Evolutionary conservation across 2,888 invertebrate species (phyloP).

Genomic region (Netelia virgata): DNA sequence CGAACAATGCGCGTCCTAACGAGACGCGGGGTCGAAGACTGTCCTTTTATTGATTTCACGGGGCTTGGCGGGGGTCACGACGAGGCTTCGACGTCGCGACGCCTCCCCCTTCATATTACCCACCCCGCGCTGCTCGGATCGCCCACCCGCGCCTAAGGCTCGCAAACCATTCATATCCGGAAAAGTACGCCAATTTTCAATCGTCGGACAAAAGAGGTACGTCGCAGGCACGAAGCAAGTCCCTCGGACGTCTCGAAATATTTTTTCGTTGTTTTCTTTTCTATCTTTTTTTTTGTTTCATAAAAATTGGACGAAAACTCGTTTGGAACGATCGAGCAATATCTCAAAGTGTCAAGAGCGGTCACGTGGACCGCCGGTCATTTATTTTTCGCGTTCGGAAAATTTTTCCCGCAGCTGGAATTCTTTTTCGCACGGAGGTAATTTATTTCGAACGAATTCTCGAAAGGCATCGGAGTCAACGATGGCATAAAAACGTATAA

Average conservation of each 20-base stretch:
- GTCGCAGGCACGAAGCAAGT: neutral
- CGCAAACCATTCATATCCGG: slow-evolving; percentile 64
- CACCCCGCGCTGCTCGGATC: slow-evolving; percentile 5
- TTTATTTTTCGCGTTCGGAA: neutral
- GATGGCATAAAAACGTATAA: too few species aligned
- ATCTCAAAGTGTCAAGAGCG: slow-evolving; percentile 7
- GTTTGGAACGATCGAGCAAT: neutral
- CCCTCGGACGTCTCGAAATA: neutral
- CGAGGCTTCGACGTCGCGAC: slow-evolving; percentile 72
- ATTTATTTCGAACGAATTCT: too few species aligned
- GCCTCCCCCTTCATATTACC: slow-evolving; percentile 53
- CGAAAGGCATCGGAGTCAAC: too few species aligned
- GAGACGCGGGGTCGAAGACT: slow-evolving; percentile 79
- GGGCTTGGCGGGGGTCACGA: slow-evolving; percentile 72
- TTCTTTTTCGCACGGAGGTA: too few species aligned
- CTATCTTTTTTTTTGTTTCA: neutral
- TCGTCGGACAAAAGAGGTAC: slow-evolving; percentile 8
- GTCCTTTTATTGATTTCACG: slow-evolving; percentile 79
- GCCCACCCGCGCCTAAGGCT: slow-evolving; percentile 38
- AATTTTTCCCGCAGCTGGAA: too few species aligned
- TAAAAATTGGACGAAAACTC: neutral
- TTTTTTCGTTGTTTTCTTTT: too few species aligned
- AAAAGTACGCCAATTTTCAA: slow-evolving; percentile 54
- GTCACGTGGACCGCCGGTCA: slow-evolving; percentile 5
- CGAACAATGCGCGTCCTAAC: slow-evolving; percentile 81